Base-by-base conservation (phyloP, 2,797 vertebrate species). In the Botia kubotai region DNA sequence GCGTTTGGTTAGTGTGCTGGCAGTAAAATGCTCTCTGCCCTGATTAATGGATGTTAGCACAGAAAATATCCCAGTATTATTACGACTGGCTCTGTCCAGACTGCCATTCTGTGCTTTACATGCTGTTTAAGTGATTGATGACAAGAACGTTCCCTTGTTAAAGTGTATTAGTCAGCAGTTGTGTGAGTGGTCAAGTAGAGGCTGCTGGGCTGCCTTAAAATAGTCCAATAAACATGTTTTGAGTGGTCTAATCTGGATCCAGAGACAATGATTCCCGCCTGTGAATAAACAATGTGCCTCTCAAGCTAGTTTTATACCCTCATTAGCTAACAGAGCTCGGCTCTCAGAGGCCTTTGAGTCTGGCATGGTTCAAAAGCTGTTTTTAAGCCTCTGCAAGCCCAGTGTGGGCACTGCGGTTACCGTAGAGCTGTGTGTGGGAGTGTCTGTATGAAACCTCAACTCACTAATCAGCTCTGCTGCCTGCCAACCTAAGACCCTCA, bases 281-380 rank as follows among this genome's bases (percentile, higher is more conserved):
- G 88, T 85, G 89, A 91, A 88, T 92, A 92, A 93, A 92, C 89
- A 87, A 83, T 86, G 89, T 62, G 80, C 89, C 88, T 86, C 89
- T 92, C 90, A 91, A 91, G 91, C 36, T 87, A 86, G 65, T 90
- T 93, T 93, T 91, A 92, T 89, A 85, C 87, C 89, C 91, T 92
- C 90, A 90, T 93, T 93, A 93, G 91, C 89, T 90, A 90, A 91
- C 89, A 91, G 85, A 90, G 87, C 19, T 78, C 85, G 87, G 86
- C 73, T 82, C 85, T 84, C 69, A 72, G 80, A 87, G 87, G 89
- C 89, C 89, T 93, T 91, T 91, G 90, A 93, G 90, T 87, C 73
- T 82, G 74, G 57, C 29, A 63, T 12, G 19, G 33, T 82, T 82
- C 73, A 82, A 82, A 82, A 77, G 74, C 74, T 17, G 33, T 48